Percentiles rank a stretch among this genome's conserved stretches.
These are phyloP conservation scores for Drosophila bifasciata DNA, from an alignment of 1,140 invertebrate species.

Conservation along the genomic window DNA sequence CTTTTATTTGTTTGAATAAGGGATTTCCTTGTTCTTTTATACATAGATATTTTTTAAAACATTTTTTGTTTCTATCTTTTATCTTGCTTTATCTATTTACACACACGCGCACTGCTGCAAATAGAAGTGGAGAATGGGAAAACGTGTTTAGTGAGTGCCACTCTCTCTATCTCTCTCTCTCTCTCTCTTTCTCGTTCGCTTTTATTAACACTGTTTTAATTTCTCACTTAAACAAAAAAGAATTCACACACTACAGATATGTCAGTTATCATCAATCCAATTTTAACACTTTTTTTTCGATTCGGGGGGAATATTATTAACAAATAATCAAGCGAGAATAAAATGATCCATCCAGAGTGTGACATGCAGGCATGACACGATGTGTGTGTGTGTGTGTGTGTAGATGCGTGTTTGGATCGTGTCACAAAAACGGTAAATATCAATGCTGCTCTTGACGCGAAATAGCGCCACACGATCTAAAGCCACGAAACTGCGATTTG, in stretches of 20 bases:
- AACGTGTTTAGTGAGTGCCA: slow-evolving; percentile 26
- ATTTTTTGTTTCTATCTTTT: slow-evolving; percentile 6
- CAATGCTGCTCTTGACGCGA: too few relatives aligned
- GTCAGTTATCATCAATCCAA: background rate
- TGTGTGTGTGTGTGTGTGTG: background rate
- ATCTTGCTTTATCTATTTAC: slow-evolving; percentile 44
- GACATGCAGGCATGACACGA: background rate
- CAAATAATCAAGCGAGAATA: slow-evolving; percentile 2
- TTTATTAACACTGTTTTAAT: background rate
- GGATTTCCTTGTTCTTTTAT: slow-evolving; percentile 21
- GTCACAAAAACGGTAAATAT: too few relatives aligned
- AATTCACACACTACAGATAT: background rate
- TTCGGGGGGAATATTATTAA: background rate
- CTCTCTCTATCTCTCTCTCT: slow-evolving; percentile 7
- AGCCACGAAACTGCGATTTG: too few relatives aligned
- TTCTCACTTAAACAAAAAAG: background rate
- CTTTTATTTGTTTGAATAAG: too few relatives aligned
- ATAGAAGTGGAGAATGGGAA: too few relatives aligned
- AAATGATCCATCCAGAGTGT: background rate
- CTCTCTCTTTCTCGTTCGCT: background rate
- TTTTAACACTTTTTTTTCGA: background rate
- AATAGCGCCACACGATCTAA: too few relatives aligned
- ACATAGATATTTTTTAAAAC: slow-evolving; percentile 10
- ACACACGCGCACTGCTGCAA: slow-evolving; percentile 57
- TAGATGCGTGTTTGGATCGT: background rate